Conservation (phyloP, 2,113 vertebrate genomes). For the Uria aalge region DNA sequence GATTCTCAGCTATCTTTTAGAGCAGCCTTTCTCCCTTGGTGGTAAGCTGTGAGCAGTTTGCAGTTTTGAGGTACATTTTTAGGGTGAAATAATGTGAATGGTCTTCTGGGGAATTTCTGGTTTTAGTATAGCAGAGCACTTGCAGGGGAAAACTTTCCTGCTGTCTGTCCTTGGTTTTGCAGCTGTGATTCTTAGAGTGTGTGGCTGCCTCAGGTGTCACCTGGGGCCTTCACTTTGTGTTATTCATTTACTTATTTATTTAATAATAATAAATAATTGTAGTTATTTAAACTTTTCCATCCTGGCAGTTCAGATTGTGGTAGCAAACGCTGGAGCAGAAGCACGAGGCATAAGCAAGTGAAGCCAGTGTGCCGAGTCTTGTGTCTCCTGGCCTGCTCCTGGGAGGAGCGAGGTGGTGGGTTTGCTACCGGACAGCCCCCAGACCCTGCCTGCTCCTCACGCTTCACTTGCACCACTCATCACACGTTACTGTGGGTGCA, state of each 20-base stretch:
- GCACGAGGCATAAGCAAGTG: rapidly evolving
- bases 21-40: not conserved
- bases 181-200: not conserved
- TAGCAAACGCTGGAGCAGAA: not conserved
- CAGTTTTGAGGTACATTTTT: not conserved
- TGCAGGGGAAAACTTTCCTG: not conserved
- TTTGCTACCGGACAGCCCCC: not conserved
- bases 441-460: not conserved
- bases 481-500: not conserved
- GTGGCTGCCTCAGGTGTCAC: not conserved
- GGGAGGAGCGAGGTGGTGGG: not conserved
- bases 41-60: not conserved
- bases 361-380: not conserved
- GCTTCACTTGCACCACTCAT: rapidly evolving
- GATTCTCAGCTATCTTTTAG: not conserved
- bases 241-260: not conserved
- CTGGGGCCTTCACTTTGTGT: not conserved
- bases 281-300: not conserved
- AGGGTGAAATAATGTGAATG: not conserved
- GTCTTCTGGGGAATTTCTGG: not conserved
- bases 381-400: rapidly evolving
- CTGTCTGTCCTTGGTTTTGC: not conserved
- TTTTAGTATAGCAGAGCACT: not conserved
- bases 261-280: not conserved
- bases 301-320: not conserved